A percentile compares a stretch with the other conserved stretches of the same genome.
Conservation (phyloP, 2,797 vertebrate genomes). For the Pteropus rufus region DNA sequence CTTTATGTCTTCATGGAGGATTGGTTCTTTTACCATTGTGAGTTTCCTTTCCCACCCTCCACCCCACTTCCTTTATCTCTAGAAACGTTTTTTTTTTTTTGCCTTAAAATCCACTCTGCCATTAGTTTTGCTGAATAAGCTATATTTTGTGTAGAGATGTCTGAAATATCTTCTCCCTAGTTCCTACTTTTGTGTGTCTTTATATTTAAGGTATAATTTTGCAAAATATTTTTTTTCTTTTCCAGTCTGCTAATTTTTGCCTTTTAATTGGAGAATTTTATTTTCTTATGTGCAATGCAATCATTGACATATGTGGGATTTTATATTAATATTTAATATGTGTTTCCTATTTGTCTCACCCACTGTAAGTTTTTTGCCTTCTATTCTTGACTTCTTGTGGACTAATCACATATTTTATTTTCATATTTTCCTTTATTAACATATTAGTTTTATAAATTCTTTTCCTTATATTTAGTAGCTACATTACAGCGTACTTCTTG, state of each 20-base stretch:
- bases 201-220: background rate
- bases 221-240: background rate
- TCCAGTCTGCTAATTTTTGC: background rate
- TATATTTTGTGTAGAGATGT: background rate
- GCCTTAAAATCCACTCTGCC: background rate
- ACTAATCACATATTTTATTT: background rate
- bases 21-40: background rate
- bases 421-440: background rate
- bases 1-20: background rate
- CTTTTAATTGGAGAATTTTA: background rate
- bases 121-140: background rate
- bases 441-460: background rate
- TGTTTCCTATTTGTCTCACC: background rate
- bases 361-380: background rate
- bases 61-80: background rate
- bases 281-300: background rate
- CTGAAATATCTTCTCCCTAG: background rate
- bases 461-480: background rate
- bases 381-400: background rate
- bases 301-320: background rate
- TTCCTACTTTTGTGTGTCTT: background rate
- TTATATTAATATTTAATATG: background rate
- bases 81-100: background rate
- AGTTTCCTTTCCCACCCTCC: background rate
- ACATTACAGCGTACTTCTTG: background rate